Evolutionary conservation across 2,888 invertebrate genomes (phyloP).

Genomic region (Anagyrus pseudococci): DNA sequence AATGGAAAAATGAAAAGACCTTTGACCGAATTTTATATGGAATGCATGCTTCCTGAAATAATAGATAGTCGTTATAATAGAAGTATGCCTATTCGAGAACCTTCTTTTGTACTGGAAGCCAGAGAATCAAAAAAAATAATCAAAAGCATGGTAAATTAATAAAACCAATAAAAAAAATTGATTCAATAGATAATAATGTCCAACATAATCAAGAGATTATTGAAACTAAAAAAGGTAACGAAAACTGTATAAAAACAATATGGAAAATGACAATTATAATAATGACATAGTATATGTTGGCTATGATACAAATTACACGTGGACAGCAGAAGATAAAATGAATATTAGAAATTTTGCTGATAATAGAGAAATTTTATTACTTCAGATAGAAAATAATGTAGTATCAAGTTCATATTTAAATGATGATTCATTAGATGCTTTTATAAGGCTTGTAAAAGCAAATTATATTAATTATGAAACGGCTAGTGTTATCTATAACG

Average conservation of each 20-base stretch:
- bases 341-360: not conserved
- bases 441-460: not conserved
- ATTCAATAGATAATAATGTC: not conserved
- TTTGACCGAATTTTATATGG: conserved; percentile 34
- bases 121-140: not conserved
- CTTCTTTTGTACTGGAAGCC: conserved; percentile 1
- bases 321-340: not conserved
- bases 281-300: not conserved
- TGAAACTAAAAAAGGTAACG: not conserved
- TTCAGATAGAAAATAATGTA: not conserved
- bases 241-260: no score
- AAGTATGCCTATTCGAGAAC: conserved; percentile 18
- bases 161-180: not conserved
- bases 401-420: not conserved
- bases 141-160: not conserved
- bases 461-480: not conserved
- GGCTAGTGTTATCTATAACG: not conserved
- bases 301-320: not conserved
- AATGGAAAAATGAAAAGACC: conserved; percentile 34
- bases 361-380: not conserved
- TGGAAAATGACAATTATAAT: not conserved
- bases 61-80: conserved; percentile 13
- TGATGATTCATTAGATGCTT: not conserved
- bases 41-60: conserved; percentile 22
- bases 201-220: not conserved